A percentile compares a stretch with the other conserved stretches of the same genome.
These are phyloP conservation scores for Coranthus polyacanthus DNA, from an alignment of 2,797 vertebrate species.

Conservation along the genomic window DNA sequence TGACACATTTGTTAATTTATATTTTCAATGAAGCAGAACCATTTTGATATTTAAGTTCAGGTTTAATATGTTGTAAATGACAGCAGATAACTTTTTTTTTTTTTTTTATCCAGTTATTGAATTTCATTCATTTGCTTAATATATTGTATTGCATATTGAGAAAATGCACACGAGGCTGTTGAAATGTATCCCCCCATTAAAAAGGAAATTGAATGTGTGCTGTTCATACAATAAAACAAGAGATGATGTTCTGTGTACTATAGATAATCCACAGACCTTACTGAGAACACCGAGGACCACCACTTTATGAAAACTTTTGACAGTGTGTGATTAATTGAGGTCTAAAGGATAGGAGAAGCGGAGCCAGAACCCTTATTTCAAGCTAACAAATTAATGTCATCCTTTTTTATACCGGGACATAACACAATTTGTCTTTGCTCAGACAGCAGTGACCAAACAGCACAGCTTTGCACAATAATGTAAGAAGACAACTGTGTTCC, in stretches of 20 bases:
- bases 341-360: slow-evolving; percentile 18
- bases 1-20: neutral
- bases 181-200: too few relatives aligned
- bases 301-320: slow-evolving; percentile 31
- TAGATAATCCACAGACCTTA: slow-evolving; percentile 8
- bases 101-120: too few relatives aligned
- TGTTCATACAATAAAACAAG: slow-evolving; percentile 14
- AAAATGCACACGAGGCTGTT: too few relatives aligned
- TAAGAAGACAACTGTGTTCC: slow-evolving; percentile 4
- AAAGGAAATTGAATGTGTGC: slow-evolving; percentile 20
- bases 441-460: slow-evolving; percentile 11
- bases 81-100: too few relatives aligned
- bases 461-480: slow-evolving; percentile 15
- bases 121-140: too few relatives aligned
- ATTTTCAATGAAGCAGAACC: neutral
- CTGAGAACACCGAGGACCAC: slow-evolving; percentile 18
- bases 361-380: slow-evolving; percentile 10
- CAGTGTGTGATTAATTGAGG: slow-evolving; percentile 34
- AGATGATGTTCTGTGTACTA: slow-evolving; percentile 22
- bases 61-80: too few relatives aligned
- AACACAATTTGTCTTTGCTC: slow-evolving; percentile 18
- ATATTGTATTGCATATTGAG: too few relatives aligned
- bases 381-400: slow-evolving; percentile 10
- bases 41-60: too few relatives aligned
- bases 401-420: slow-evolving; percentile 7